Evolutionary conservation across 2,888 invertebrate species (phyloP), one percentile per base, ranked within the genome.

Genomic region (Papilio protenor): DNA sequence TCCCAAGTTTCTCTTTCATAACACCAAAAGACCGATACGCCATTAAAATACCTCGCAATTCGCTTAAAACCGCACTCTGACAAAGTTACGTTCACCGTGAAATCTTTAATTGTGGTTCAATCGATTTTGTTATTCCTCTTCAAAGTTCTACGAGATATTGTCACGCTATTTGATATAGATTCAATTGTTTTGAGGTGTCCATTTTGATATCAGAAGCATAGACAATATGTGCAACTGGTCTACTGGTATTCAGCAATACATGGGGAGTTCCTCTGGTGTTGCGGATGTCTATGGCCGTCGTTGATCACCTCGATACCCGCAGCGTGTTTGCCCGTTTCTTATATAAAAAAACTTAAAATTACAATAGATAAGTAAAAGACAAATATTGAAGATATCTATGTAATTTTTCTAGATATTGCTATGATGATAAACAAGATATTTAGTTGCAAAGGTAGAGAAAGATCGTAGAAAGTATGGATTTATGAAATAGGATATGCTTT

Each of bases 71-170:
- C 76, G 70, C 79, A 61, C 75, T 78, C 75, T 89, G 89, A 88
- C 90, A 89, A 88, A 81, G 84, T 84, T 40, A 40, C 40, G 40
- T 40, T 81, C 81, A 80, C 85, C 87, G 86, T 90, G 86, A 87
- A 52, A 91, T 91, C 83, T 85, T 80, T 91, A 90, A 90, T 89
- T 83, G 83, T 81, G 79, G 80, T 83, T 78, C 77, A 75, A 80
- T 79, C 71, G 78, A 77, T 78, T 81, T 77, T 77, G 21, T 76
- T 78, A 61, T 75, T 70, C 61, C 73, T 77, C 73, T 70, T 61
- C 66, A 59, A 57, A 57, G n/a, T 70, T 79, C 76, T 78, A 81
- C 33, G 73, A 71, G 23, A 40, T 47, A 59, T 75, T 71, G 80
- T 79, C 81, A 81, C 79, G 81, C 78, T 57, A 79, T 79, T 14